Evolutionary conservation across 2,113 vertebrate genomes (phyloP), one percentile per base, ranked within the genome.

Genomic region (Nothoprocta perdicaria): DNA sequence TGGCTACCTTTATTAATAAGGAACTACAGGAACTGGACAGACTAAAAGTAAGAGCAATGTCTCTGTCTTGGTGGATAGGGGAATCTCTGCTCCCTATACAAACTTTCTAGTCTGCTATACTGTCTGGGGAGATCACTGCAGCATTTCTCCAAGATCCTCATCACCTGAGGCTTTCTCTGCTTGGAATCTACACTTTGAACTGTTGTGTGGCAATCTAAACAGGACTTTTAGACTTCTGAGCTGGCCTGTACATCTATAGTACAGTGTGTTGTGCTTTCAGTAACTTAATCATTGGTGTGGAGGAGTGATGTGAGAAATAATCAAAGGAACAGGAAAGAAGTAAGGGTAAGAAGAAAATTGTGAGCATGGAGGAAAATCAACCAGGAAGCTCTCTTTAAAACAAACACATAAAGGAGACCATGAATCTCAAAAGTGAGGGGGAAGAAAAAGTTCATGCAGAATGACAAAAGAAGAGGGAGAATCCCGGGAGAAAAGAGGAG

Each of bases 11-110:
- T 8, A 38, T 73, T 19, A 87, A 43, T 93, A 97, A 95, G 92
- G 99, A 99, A 9, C 97, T 98, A 38, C 98, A 98, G 96, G 99
- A 99, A 84, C 68, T 99, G 93, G 97, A 98, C 97, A 97, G 97
- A 84, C 96, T 99, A 67, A 99, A 98, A 97, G 99, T 99, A 97
- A 97, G 96, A 83, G 41, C 38, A 17, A 5, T 53, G 43, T 77
- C 45, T 81, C 29, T 75, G 43, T 77, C 45, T 83, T 69, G 10
- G 10, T 78, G 72, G 73, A 16, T 53, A 24, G 62, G 74, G 66
- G 35, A 92, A 81, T 90, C 33, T 73, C 48, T 92, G 12, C 63
- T 88, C 43, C 60, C 46, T 94, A 0, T 66, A 17, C n/a, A 81
- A 87, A 45, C 41, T 50, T 67, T 43, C 45, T 52, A 43, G 65